phyloP scores from a whole-genome alignment of 2,888 invertebrate species.

The Gasteruption jaculator region DNA sequence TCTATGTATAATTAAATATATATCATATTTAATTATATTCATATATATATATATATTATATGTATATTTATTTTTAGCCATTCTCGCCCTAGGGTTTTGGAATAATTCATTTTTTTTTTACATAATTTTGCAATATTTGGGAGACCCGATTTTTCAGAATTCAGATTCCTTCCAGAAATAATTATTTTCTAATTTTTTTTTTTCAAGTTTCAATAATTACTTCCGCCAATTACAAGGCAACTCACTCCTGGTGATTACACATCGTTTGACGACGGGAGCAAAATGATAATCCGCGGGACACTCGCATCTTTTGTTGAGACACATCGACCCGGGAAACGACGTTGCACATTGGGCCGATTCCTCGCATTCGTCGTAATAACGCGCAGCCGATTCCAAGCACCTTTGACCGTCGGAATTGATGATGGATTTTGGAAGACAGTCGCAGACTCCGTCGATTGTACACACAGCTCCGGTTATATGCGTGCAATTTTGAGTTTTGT shows the following conservation, averaged over 20 bases:
- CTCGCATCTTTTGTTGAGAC: constrained; percentile 25
- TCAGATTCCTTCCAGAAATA: too few species aligned
- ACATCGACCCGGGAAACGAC: constrained; percentile 21
- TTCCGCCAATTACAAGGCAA: too few species aligned
- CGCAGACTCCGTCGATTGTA: constrained; percentile 21
- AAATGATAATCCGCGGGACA: constrained; percentile 28
- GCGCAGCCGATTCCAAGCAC: constrained; percentile 24
- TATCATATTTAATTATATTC: too few species aligned
- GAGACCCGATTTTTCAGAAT: too few species aligned
- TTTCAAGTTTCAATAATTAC: not conserved
- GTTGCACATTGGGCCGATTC: constrained; percentile 27
- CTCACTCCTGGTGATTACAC: constrained; percentile 25
- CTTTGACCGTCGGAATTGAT: constrained; percentile 14
- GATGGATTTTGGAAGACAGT: constrained; percentile 20
- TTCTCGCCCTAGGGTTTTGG: too few species aligned
- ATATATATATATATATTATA: too few species aligned
- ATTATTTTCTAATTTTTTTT: too few species aligned
- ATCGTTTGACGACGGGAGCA: constrained; percentile 17
- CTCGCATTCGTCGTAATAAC: constrained; percentile 22
- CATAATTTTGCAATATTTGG: too few species aligned
- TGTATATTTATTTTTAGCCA: too few species aligned
- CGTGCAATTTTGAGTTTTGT: constrained; percentile 26
- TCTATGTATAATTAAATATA: not conserved
- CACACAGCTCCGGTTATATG: constrained; percentile 25
- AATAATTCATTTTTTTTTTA: too few species aligned